Percentiles rank a stretch among this genome's conserved stretches.
These are phyloP conservation scores for Belonocnema kinseyi DNA, from an alignment of 1,140 invertebrate genomes.

Conservation along the genomic window DNA sequence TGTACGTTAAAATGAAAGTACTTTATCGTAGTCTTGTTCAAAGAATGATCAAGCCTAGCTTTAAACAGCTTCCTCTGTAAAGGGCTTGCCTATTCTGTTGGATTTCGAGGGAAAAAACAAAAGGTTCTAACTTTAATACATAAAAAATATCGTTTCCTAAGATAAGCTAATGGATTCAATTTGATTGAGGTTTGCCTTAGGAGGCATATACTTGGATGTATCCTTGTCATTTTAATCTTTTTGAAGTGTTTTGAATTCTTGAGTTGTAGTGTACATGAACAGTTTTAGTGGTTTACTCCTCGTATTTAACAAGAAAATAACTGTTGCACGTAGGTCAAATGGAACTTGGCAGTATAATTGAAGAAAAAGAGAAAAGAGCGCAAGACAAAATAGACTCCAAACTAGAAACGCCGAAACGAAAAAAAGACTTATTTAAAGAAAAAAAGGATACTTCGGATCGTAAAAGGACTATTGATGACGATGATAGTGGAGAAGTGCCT, in stretches of 20 bases:
- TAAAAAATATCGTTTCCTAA: too few relatives aligned
- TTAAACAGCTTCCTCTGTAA: too few relatives aligned
- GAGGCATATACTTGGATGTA: background rate
- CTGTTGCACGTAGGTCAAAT: conserved; percentile 1
- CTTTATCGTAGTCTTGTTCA: too few relatives aligned
- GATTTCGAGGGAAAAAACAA: too few relatives aligned
- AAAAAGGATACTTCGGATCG: conserved; percentile 44
- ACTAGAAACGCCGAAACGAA: conserved; percentile 35
- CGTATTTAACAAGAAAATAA: background rate
- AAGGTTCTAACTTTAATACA: too few relatives aligned
- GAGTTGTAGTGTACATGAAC: conserved; percentile 12
- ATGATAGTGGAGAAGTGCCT: conserved; percentile 51
- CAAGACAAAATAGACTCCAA: background rate
- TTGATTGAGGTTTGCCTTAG: background rate
- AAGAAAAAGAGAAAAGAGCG: background rate
- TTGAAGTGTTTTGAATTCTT: background rate
- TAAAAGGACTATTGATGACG: conserved; percentile 54
- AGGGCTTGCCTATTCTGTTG: too few relatives aligned
- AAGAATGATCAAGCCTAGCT: too few relatives aligned
- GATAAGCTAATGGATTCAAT: too few relatives aligned
- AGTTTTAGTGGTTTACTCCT: conserved; percentile 22
- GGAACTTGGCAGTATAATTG: background rate
- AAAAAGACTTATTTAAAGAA: conserved; percentile 43
- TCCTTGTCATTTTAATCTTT: background rate
- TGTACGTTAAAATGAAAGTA: too few relatives aligned